Conservation (phyloP, 2,888 invertebrate genomes). For the Lepidochitona cinerea region DNA sequence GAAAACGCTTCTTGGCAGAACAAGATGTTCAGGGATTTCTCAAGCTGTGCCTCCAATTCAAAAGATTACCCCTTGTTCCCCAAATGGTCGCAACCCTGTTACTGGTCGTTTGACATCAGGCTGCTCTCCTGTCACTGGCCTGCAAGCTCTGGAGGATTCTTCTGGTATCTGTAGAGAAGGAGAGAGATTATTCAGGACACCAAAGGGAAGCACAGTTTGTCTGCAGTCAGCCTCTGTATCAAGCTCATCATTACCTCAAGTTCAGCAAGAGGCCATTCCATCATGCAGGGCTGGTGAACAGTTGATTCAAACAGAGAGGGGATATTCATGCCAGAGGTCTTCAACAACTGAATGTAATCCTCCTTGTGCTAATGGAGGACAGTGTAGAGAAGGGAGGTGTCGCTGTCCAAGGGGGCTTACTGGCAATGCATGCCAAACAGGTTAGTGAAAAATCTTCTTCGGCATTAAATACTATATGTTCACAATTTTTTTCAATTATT, state of each 20-base stretch:
- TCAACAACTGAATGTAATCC: slow-evolving; percentile 34
- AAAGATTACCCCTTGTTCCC: not conserved
- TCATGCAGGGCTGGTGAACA: not conserved
- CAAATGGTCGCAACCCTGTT: not conserved
- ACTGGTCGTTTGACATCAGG: not conserved
- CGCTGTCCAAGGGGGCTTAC: slow-evolving; percentile 36
- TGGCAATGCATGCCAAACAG: slow-evolving; percentile 42
- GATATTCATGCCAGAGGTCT: not conserved
- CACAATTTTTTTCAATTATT: no score
- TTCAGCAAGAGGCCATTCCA: not conserved
- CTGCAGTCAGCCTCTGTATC: not conserved
- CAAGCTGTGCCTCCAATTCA: not conserved
- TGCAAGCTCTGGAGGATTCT: not conserved
- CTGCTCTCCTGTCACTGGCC: not conserved
- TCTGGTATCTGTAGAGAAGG: not conserved
- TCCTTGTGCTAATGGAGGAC: slow-evolving; percentile 43
- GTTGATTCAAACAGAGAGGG: not conserved
- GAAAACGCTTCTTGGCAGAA: not conserved
- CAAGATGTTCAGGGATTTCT: not conserved
- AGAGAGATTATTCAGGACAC: not conserved
- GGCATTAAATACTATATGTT: no score
- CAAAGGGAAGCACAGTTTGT: not conserved
- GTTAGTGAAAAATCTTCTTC: no score
- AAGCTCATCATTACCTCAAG: not conserved
- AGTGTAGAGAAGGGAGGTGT: slow-evolving; percentile 37